Conservation (phyloP, 2,113 vertebrate genomes). For the Hirundichthys speculiger region DNA sequence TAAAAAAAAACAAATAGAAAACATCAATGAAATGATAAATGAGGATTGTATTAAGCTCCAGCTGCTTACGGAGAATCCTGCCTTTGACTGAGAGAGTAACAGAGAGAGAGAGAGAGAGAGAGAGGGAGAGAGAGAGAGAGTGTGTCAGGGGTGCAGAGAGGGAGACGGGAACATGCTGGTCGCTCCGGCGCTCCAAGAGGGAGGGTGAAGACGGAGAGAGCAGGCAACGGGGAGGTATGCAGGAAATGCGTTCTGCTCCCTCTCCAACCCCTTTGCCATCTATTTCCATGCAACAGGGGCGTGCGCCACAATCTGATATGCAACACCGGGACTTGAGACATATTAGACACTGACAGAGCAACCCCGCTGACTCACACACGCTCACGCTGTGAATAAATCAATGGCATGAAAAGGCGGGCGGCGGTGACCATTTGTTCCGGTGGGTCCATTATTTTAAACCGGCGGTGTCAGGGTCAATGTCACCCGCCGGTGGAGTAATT, state of each 20-base stretch:
- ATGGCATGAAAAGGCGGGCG: background rate
- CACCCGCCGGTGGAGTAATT: constrained; percentile 8
- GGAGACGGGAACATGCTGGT: constrained; percentile 8
- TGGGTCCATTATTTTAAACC: constrained; percentile 25
- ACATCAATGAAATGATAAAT: constrained; percentile 33
- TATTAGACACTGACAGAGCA: constrained; percentile 10
- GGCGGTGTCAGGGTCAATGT: constrained; percentile 14
- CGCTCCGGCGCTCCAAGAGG: constrained; percentile 40
- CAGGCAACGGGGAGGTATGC: constrained; percentile 58
- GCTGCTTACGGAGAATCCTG: constrained; percentile 62
- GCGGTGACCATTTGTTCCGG: background rate
- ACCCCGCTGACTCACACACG: constrained; percentile 15
- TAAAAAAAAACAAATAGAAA: constrained; percentile 7
- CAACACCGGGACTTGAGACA: constrained; percentile 24
- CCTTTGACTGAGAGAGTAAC: constrained; percentile 44
- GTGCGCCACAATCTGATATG: constrained; percentile 32
- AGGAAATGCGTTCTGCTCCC: constrained; percentile 60
- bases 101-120: constrained; percentile 21
- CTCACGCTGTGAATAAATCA: constrained; percentile 23
- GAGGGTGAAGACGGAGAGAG: constrained; percentile 42
- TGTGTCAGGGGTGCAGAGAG: constrained; percentile 29
- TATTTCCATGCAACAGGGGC: constrained; percentile 55
- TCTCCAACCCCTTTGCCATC: constrained; percentile 47
- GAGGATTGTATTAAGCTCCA: constrained; percentile 56
- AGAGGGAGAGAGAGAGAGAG: constrained; percentile 21